Base-by-base conservation (phyloP, 2,888 invertebrate species). In the Conus canariensis region DNA sequence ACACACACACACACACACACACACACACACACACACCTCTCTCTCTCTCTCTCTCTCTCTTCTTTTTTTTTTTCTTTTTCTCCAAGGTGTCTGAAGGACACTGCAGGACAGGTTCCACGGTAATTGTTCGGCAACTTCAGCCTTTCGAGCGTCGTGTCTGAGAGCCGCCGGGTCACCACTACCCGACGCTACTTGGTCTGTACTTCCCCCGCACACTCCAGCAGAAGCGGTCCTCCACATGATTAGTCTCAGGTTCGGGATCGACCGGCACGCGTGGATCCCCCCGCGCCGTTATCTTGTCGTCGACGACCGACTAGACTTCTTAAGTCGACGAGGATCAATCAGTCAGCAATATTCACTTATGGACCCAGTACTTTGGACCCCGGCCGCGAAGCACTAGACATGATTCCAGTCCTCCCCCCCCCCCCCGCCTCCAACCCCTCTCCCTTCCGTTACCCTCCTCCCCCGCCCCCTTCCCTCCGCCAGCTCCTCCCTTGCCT, bases 341-440 rank as follows among this genome's bases (percentile, higher is more conserved):
- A 83, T 83, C 82, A 83, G 25, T 58, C 82, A 58, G 9, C 56
- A 83, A 16, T 83, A 82, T 83, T 83, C 58, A 83, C 56, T 83
- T 83, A 58, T 22, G 10, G 14, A 22, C 12, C 22, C 58, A 82
- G 56, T 83, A 83, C 82, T 83, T 83, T 19, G 8, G 56, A 14
- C 82, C 58, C 16, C 14, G 70, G 7, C 25, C 25, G 5, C 77
- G 77, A 77, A 30, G 25, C 80, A 80, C 14, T 14, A 80, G 80
- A 80, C 80, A 30, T 9, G 30, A 80, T 30, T 45, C 45, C 12
- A 80, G 30, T 14, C 30, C 30, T 5, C 77, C 7, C 77, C 45
- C 77, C 77, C 45, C 30, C 16, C 25, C 14, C 77, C 45, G 8
- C 19, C 30, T 22, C 16, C 67, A 1, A 0, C 45, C 30, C 16